These are phyloP conservation scores for Actinostola sp. DNA, from an alignment of 92 coral and sea anemone genomes.

Conservation along the genomic window DNA sequence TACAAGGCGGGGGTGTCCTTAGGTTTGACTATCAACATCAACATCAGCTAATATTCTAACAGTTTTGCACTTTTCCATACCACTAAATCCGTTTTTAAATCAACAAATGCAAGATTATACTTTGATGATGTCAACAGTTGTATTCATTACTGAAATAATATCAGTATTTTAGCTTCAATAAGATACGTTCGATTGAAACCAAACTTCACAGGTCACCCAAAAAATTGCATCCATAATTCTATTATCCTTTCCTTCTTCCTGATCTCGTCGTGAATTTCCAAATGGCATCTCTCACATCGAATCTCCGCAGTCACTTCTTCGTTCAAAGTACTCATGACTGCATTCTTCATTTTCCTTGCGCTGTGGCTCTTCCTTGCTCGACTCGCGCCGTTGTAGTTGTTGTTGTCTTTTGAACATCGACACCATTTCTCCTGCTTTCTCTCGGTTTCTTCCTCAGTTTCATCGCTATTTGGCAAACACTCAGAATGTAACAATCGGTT, in stretches of 20 bases:
- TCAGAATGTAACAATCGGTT: background rate
- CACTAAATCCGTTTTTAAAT: too few species aligned
- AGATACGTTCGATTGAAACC: too few species aligned
- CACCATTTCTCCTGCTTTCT: constrained; percentile 24
- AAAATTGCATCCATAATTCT: constrained; percentile 74
- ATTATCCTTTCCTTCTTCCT: constrained; percentile 53
- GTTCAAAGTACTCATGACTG: constrained; percentile 24
- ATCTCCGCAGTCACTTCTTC: constrained; percentile 35
- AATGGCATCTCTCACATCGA: constrained; percentile 18
- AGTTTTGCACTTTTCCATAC: background rate
- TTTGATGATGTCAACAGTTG: too few species aligned
- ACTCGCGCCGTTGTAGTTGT: background rate
- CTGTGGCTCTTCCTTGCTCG: constrained; percentile 17
- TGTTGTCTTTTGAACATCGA: constrained; percentile 23
- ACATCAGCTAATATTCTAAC: background rate
- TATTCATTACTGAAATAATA: too few species aligned
- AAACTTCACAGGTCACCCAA: constrained; percentile 32
- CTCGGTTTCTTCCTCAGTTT: background rate
- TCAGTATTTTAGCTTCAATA: too few species aligned
- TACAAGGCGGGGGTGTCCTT: constrained; percentile 9
- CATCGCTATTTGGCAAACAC: background rate
- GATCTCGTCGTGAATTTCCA: constrained; percentile 45
- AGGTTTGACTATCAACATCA: background rate
- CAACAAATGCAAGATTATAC: too few species aligned
- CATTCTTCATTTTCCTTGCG: constrained; percentile 24